These are phyloP conservation scores for Entomyzon cyanotis DNA, from an alignment of 2,113 vertebrate species.

Conservation along the genomic window DNA sequence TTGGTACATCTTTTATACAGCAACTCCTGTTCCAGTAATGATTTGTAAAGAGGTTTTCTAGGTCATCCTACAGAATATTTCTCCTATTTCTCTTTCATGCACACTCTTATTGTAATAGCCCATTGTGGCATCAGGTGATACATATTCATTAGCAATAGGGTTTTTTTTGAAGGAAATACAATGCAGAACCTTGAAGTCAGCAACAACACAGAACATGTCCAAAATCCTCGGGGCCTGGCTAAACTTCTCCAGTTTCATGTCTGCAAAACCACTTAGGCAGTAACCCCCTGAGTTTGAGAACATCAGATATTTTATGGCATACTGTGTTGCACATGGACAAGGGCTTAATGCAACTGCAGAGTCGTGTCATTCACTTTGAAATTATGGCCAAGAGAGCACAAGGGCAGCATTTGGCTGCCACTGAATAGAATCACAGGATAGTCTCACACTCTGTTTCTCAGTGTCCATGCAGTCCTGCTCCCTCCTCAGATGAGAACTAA, in stretches of 20 bases:
- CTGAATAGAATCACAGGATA: background rate
- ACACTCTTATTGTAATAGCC: background rate
- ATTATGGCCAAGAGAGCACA: background rate
- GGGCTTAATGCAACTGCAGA: background rate
- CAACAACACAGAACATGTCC: background rate
- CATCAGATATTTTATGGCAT: background rate
- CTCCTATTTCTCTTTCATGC: background rate
- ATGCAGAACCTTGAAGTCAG: background rate
- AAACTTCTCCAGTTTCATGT: background rate
- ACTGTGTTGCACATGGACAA: background rate
- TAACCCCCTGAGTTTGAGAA: background rate
- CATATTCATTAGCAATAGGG: background rate
- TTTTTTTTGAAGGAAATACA: background rate
- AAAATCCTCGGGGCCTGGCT: background rate
- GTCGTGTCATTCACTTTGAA: background rate
- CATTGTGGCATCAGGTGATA: background rate
- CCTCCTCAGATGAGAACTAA: background rate
- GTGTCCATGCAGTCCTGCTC: rapidly evolving
- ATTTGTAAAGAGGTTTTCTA: background rate
- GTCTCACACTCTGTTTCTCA: rapidly evolving
- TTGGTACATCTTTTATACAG: background rate
- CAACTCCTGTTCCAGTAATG: background rate
- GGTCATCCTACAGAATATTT: background rate
- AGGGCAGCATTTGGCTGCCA: background rate
- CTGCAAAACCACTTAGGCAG: background rate